Evolutionary conservation across 2,888 invertebrate species (phyloP), one percentile per base, ranked within the genome.

Genomic region (Ommatoiulus sabulosus): DNA sequence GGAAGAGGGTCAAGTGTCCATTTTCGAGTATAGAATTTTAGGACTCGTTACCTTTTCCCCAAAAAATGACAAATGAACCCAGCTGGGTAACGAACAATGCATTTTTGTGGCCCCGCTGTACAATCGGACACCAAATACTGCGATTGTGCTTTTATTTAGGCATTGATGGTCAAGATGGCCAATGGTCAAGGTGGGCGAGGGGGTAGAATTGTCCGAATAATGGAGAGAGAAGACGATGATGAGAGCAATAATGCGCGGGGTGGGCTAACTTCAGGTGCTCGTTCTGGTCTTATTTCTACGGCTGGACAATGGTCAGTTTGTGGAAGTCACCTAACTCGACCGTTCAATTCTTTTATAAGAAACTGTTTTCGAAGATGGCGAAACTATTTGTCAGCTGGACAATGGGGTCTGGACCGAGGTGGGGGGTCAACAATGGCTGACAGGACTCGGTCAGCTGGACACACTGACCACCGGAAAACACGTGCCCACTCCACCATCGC

Each of bases 1-100:
- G 24, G 72, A 20, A 35, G 80, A 35, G 80, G 80, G 80, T 80
- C 80, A 80, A 80, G 80, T 80, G 80, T 80, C 80, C 24, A 80
- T 80, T 80, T 80, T 80, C 12, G 80, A 72, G 35, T 15, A 52
- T 10, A 10, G 80, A 80, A 80, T 80, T 80, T 80, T 35, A 35
- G 80, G 24, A 80, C 52, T 52, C 12, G 7, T 24, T 24, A 72
- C 72, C 72, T 72, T 72, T 80, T 80, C 2, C 35, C 12, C 12
- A 3, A 17, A n/a, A 35, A 80, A 80, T 80, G 80, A 80, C 80
- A 80, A 80, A 80, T 80, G 80, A 12, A 80, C 80, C 80, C 80
- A 80, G 35, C 80, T 35, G 80, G 24, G 80, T 80, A 10, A 3
- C 80, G 35, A 80, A 80, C 80, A 80, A 80, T 80, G 80, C 35